Conservation (phyloP, 2,888 invertebrate species). For the Melanotus villosus region DNA sequence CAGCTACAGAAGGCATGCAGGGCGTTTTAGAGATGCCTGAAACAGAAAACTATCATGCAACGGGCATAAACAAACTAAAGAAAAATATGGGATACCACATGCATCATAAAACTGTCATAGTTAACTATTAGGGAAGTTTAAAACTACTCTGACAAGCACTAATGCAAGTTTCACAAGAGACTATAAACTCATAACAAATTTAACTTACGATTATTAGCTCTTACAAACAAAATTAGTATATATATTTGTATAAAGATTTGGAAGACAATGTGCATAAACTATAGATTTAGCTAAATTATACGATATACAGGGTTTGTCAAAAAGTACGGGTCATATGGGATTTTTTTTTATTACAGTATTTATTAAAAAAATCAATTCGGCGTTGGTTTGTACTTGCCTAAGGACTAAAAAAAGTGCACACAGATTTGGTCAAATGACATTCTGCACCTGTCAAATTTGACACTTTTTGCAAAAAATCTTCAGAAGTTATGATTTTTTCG, state of each 20-base stretch:
- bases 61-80: slow-evolving; percentile 6
- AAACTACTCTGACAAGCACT: slow-evolving; percentile 1
- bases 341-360: too few relatives aligned
- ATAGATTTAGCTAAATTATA: neutral
- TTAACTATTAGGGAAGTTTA: neutral
- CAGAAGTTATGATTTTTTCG: too few relatives aligned
- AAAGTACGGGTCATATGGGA: too few relatives aligned
- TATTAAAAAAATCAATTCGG: too few relatives aligned
- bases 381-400: too few relatives aligned
- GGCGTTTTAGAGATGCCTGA: slow-evolving; percentile 68
- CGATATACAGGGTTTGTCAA: too few relatives aligned
- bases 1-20: slow-evolving; percentile 75
- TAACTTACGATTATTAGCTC: too few relatives aligned
- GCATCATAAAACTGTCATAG: slow-evolving; percentile 4
- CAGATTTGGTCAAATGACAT: too few relatives aligned
- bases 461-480: too few relatives aligned
- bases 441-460: too few relatives aligned
- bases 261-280: slow-evolving; percentile 3
- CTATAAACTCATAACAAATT: neutral
- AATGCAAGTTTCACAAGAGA: neutral
- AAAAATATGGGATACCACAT: slow-evolving; percentile 1
- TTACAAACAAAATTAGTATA: too few relatives aligned
- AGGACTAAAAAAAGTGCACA: too few relatives aligned
- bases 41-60: slow-evolving; percentile 51
- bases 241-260: neutral